These are phyloP conservation scores for Cynopterus sphinx DNA, from an alignment of 2,797 vertebrate genomes.

Conservation along the genomic window DNA sequence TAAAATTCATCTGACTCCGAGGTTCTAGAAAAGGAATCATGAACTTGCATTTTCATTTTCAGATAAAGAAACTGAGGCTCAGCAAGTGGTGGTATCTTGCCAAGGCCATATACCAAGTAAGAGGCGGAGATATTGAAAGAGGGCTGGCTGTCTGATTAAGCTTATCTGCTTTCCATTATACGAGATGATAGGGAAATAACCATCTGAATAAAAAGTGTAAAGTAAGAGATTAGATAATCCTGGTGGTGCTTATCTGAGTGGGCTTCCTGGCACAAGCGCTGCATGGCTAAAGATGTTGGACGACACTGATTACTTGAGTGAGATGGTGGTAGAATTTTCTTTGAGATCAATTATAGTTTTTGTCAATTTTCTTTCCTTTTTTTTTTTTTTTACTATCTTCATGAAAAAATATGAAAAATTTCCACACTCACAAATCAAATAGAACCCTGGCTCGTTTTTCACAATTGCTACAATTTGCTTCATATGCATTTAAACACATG, in stretches of 20 bases:
- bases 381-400: constrained; percentile 10
- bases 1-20: neutral
- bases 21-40: neutral
- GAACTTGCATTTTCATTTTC: neutral
- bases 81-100: neutral
- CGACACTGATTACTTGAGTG: neutral
- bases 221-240: neutral
- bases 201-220: neutral
- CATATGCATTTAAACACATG: neutral
- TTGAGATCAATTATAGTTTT: neutral
- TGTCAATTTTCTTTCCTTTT: constrained; percentile 38
- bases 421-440: neutral
- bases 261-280: neutral
- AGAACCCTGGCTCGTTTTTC: neutral
- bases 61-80: neutral
- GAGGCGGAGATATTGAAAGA: neutral
- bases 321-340: neutral
- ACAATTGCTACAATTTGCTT: neutral
- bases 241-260: neutral
- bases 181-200: neutral
- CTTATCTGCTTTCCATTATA: neutral
- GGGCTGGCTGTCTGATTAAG: neutral
- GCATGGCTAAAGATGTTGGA: neutral
- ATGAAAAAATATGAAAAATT: neutral
- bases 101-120: neutral